These are phyloP conservation scores for Conus betulinus DNA, from an alignment of 1,140 invertebrate species.

Conservation along the genomic window DNA sequence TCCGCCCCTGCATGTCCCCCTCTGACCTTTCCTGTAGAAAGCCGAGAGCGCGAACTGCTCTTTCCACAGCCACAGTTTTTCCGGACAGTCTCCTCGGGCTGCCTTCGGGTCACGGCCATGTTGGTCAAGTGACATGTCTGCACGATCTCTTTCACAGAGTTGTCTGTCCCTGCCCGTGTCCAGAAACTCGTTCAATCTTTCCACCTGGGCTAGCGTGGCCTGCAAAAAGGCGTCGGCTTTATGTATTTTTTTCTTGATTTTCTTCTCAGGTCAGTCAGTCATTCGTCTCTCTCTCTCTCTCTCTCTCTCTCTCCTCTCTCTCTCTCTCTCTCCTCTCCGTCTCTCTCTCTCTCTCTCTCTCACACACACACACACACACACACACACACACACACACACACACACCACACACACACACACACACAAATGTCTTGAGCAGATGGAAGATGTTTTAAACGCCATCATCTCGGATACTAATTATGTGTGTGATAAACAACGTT, in stretches of 20 bases:
- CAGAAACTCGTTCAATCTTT: conserved; percentile 43
- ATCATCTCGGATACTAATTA: no score
- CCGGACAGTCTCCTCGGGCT: background rate
- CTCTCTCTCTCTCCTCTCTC: no score
- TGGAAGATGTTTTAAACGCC: no score
- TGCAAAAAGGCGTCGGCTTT: background rate
- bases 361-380: no score
- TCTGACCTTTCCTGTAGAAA: conserved; percentile 26
- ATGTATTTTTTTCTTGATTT: background rate
- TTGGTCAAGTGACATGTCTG: conserved; percentile 39
- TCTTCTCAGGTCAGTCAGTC: background rate
- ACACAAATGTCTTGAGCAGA: no score
- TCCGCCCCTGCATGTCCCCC: no score
- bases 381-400: no score
- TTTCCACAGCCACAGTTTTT: background rate
- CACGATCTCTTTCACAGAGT: conserved; percentile 43
- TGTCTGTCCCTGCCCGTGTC: conserved; percentile 35
- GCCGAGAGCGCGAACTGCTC: background rate
- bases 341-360: background rate
- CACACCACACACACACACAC: no score
- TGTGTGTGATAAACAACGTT: no score
- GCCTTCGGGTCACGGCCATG: conserved; percentile 24
- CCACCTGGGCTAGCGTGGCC: conserved; percentile 41
- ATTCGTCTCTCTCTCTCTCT: background rate
- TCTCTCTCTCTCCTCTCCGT: no score